phyloP scores from a whole-genome alignment of 1,140 invertebrate genomes.

The Lucilia sericata region DNA sequence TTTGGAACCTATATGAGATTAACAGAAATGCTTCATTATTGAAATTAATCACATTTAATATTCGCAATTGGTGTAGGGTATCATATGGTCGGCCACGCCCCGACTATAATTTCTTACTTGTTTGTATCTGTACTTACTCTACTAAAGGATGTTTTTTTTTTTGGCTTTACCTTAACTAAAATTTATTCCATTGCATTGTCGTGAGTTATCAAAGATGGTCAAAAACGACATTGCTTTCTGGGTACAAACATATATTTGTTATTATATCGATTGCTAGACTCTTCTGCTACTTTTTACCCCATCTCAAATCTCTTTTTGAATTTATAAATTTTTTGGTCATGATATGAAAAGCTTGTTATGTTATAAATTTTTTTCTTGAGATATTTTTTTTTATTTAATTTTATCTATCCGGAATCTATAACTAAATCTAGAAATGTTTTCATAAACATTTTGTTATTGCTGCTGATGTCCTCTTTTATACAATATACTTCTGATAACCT shows the following conservation, averaged over 20 bases:
- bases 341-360: conserved; percentile 32
- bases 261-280: too few relatives aligned
- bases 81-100: too few relatives aligned
- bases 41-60: too few relatives aligned
- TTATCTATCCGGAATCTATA: conserved; percentile 23
- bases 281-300: conserved; percentile 11
- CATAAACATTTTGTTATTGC: background rate
- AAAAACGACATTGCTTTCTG: conserved; percentile 32
- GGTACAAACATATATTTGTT: background rate
- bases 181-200: conserved; percentile 38
- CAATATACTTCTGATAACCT: conserved; percentile 17
- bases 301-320: background rate
- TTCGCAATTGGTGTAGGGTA: too few relatives aligned
- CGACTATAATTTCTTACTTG: too few relatives aligned
- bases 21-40: too few relatives aligned
- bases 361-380: background rate
- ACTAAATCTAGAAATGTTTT: conserved; percentile 16
- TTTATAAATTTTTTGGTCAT: conserved; percentile 19
- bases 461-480: background rate
- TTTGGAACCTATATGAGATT: too few relatives aligned
- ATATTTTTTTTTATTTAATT: conserved; percentile 20
- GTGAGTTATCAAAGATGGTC: conserved; percentile 44
- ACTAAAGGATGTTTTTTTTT: background rate
- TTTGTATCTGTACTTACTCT: background rate
- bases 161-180: background rate